Conservation (phyloP, 1,140 invertebrate genomes). For the Leptopilina clavipes region DNA sequence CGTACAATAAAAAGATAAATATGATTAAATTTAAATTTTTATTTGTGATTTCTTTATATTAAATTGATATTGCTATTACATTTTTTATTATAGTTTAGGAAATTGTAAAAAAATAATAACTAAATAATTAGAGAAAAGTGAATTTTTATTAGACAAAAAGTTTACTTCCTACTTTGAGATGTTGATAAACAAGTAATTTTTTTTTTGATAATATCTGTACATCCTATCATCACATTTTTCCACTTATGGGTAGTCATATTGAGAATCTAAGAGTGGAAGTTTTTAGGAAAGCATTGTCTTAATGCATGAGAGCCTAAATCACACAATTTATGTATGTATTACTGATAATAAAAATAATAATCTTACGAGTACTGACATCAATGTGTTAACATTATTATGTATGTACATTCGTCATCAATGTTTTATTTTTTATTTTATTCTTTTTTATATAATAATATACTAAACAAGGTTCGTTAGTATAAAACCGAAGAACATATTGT, state of each 20-base stretch:
- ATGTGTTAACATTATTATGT: conserved; percentile 62
- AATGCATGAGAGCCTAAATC: conserved; percentile 29
- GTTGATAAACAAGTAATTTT: conserved; percentile 21
- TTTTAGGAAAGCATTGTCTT: conserved; percentile 42
- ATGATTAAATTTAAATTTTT: too few relatives aligned
- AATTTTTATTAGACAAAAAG: conserved; percentile 37
- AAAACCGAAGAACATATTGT: conserved; percentile 59
- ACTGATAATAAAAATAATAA: conserved; percentile 40
- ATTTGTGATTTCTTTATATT: too few relatives aligned
- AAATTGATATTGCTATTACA: too few relatives aligned
- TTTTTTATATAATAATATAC: conserved; percentile 63
- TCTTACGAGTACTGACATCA: conserved; percentile 44
- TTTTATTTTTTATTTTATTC: conserved; percentile 50
- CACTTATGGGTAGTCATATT: not conserved
- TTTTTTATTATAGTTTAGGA: not conserved
- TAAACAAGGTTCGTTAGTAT: conserved; percentile 65
- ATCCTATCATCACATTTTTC: conserved; percentile 28
- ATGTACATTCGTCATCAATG: conserved; percentile 60
- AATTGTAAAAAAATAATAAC: not conserved
- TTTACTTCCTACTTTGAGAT: conserved; percentile 29
- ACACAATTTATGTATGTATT: conserved; percentile 23
- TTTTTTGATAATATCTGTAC: conserved; percentile 31
- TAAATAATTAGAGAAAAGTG: conserved; percentile 22
- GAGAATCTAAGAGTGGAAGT: conserved; percentile 34
- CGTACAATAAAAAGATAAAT: too few relatives aligned